Percentiles rank a stretch among this genome's conserved stretches.
These are phyloP conservation scores for Epinotia ramella DNA, from an alignment of 2,888 invertebrate species.

Conservation along the genomic window DNA sequence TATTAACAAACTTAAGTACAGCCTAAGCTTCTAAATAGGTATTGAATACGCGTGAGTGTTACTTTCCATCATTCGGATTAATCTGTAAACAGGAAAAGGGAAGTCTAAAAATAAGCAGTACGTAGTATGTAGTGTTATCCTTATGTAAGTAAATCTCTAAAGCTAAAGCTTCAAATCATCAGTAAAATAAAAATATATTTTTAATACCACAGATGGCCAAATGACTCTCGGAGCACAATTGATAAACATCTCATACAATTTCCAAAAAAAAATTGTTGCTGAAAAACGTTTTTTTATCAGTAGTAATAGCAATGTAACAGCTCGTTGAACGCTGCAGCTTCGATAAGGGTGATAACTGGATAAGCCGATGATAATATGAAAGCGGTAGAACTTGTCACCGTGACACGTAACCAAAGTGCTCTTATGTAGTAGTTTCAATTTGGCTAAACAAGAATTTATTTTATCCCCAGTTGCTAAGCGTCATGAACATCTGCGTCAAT, in stretches of 20 bases:
- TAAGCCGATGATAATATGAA: conserved; percentile 14
- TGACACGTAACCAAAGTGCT: not conserved
- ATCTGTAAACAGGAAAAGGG: not conserved
- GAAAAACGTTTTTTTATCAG: not conserved
- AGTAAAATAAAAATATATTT: not conserved
- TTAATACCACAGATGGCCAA: not conserved
- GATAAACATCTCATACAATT: not conserved
- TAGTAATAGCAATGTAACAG: conserved; percentile 13
- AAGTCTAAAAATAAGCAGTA: not conserved
- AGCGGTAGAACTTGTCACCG: not conserved
- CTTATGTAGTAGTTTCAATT: too few species aligned
- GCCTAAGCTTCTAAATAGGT: too few species aligned
- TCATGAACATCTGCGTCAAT: too few species aligned
- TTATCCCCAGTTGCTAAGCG: too few species aligned
- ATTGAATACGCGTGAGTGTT: not conserved
- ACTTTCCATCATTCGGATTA: not conserved
- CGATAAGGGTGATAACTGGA: conserved; percentile 9
- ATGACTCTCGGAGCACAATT: not conserved
- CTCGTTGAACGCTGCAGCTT: conserved; percentile 12
- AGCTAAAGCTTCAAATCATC: not conserved
- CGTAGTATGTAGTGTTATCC: not conserved
- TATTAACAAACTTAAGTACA: too few species aligned
- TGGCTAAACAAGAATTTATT: too few species aligned
- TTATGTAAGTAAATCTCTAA: not conserved
- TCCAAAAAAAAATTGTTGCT: not conserved